Conservation (phyloP, 1,140 invertebrate genomes). For the Drosophila rhopaloa region DNA sequence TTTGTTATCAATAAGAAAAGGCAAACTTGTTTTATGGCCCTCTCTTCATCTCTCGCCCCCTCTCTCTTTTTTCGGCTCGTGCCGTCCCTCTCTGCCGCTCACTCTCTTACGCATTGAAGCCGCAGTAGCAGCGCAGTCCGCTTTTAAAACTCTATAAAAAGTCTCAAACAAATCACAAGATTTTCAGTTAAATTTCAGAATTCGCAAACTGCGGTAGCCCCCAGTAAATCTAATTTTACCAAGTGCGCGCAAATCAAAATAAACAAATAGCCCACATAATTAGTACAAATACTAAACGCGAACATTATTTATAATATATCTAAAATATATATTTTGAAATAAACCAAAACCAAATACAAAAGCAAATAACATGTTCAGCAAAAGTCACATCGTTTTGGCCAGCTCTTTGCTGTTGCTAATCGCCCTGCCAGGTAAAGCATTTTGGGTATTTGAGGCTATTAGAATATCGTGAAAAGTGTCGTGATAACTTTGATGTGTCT, state of each 20-base stretch:
- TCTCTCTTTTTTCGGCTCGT: conserved; percentile 22
- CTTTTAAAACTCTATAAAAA: conserved; percentile 77
- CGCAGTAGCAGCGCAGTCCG: conserved; percentile 44
- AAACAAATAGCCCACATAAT: conserved; percentile 12
- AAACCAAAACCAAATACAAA: conserved; percentile 22
- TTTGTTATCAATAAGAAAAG: conserved; percentile 69
- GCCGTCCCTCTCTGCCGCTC: conserved; percentile 24
- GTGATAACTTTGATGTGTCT: conserved; percentile 56
- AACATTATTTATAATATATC: conserved; percentile 27
- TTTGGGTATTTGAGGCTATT: conserved; percentile 17
- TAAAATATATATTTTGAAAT: conserved; percentile 34
- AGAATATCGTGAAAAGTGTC: conserved; percentile 47
- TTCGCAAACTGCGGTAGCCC: conserved; percentile 69
- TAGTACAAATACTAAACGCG: conserved; percentile 41
- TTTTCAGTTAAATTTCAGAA: conserved; percentile 84
- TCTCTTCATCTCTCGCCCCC: conserved; percentile 13
- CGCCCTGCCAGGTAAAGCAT: conserved; percentile 65
- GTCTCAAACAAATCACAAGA: conserved; percentile 82
- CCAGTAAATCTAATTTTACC: background rate
- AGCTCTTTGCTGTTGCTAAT: conserved; percentile 56
- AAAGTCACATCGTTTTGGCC: conserved; percentile 39
- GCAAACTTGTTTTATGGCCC: conserved; percentile 32
- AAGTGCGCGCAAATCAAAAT: background rate
- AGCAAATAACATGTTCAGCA: conserved; percentile 26
- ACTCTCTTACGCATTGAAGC: conserved; percentile 46